Base-by-base conservation (phyloP, 2,888 invertebrate genomes). In the Mantis religiosa region DNA sequence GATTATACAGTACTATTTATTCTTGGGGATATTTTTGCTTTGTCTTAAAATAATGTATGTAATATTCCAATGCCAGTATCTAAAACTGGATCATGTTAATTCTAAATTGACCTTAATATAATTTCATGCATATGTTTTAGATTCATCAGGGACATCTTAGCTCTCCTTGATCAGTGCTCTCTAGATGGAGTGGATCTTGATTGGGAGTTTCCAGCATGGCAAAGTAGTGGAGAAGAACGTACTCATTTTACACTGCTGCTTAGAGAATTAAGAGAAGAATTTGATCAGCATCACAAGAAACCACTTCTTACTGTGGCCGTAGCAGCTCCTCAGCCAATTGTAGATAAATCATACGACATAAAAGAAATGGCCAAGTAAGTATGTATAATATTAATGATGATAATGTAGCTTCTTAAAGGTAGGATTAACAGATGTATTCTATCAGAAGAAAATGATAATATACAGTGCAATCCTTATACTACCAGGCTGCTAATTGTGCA, bases 191-290 rank as follows among this genome's bases (percentile, higher is more conserved):
- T 97, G 1, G 97, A 98, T 93, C 93, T 97, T 54, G 98, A 98
- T 92, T 98, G 97, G 97, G 98, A 98, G 92, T 98, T 98, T 93
- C 98, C 98, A 2, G 96, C 95, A 0, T 94, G 96, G 91, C 91
- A 92, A 83, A 92, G 91, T 86, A 91, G 92, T 90, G 93, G 93
- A 90, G 93, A 95, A 34, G 96, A 97, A 92, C 94, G 95, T 89
- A 95, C 96, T 92, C 96, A 97, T 92, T 97, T 97, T 91, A 95
- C 96, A 2, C 96, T 96, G 91, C 93, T 98, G 41, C 93, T 97
- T 9, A 93, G 95, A 89, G 97, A 98, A 93, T 95, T 97, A 83
- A 94, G 96, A 28, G 94, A 94, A 90, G 96, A 96, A 91, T 96
- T 96, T 91, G 93, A 94, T 28, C 87, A 94, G 95, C 71, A 93